These are phyloP conservation scores for Hydrochoerus hydrochaeris DNA, from an alignment of 2,113 vertebrate genomes.

Conservation along the genomic window DNA sequence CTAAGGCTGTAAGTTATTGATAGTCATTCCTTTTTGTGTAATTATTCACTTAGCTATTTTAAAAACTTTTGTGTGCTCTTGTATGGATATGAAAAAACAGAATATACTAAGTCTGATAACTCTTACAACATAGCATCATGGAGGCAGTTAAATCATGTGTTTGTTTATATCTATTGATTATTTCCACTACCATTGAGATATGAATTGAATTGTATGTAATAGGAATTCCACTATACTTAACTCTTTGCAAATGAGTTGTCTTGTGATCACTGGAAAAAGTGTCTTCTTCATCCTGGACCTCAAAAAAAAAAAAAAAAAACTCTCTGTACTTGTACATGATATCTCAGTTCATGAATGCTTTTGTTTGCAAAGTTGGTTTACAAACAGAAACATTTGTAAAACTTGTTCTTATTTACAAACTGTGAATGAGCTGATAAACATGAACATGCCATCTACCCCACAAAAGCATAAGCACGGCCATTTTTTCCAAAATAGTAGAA, in stretches of 20 bases:
- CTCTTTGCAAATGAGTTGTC: not conserved
- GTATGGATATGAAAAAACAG: constrained; percentile 26
- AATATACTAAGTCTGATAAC: not conserved
- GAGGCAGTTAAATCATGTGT: not conserved
- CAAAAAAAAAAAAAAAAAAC: constrained; percentile 7
- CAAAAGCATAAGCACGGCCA: not conserved
- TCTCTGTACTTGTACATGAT: not conserved
- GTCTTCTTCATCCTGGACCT: not conserved
- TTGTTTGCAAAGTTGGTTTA: not conserved
- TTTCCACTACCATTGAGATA: not conserved
- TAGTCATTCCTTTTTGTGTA: not conserved
- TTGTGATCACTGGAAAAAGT: not conserved
- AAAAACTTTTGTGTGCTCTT: not conserved
- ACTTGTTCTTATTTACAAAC: not conserved
- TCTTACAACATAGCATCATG: not conserved
- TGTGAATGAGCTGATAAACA: not conserved
- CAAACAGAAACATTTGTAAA: not conserved
- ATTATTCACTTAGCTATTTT: not conserved
- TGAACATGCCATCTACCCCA: not conserved
- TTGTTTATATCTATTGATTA: constrained; percentile 3
- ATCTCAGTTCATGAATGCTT: not conserved
- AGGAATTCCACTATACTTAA: not conserved
- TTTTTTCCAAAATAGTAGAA: not conserved
- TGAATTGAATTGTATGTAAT: not conserved
- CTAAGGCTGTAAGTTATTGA: not conserved